These are phyloP conservation scores for Neuroterus valhalla DNA, from an alignment of 1,140 invertebrate genomes.

Conservation along the genomic window DNA sequence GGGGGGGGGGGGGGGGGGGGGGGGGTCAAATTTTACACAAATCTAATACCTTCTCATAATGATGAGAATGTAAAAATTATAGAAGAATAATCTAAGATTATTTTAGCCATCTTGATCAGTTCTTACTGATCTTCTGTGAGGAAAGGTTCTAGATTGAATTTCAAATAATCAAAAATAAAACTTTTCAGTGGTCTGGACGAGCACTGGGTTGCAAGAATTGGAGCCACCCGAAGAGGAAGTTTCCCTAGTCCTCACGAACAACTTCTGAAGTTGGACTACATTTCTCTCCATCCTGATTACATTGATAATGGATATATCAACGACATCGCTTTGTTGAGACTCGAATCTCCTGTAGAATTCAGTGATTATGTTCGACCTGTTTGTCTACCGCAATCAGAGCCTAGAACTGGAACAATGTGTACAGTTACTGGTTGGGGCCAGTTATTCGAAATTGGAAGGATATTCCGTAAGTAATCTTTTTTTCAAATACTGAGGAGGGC, in stretches of 20 bases:
- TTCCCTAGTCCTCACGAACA: constrained; percentile 86
- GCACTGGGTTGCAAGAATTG: constrained; percentile 87
- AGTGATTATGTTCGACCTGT: constrained; percentile 86
- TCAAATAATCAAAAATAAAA: background rate
- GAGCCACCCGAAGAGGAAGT: constrained; percentile 82
- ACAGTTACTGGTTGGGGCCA: constrained; percentile 90
- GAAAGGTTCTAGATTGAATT: too few species aligned
- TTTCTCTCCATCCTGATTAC: constrained; percentile 86
- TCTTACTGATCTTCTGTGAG: constrained; percentile 2
- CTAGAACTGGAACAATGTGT: constrained; percentile 80
- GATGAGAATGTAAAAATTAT: too few species aligned
- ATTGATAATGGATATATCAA: constrained; percentile 86
- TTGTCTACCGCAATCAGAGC: constrained; percentile 78
- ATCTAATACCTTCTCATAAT: too few species aligned
- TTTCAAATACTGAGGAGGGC: background rate
- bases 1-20: too few species aligned
- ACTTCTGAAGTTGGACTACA: constrained; percentile 77
- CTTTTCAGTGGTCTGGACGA: constrained; percentile 81
- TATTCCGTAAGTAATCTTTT: constrained; percentile 83
- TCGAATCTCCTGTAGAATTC: constrained; percentile 79
- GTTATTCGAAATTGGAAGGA: constrained; percentile 85
- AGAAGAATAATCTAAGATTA: too few species aligned
- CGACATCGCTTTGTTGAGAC: constrained; percentile 84
- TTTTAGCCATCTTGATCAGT: too few species aligned
- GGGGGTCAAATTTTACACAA: too few species aligned